Percentiles rank a stretch among this genome's conserved stretches.
Evolutionary conservation across 1,140 invertebrate genomes (phyloP).

Genomic region (Trichomalopsis sarcophagae): DNA sequence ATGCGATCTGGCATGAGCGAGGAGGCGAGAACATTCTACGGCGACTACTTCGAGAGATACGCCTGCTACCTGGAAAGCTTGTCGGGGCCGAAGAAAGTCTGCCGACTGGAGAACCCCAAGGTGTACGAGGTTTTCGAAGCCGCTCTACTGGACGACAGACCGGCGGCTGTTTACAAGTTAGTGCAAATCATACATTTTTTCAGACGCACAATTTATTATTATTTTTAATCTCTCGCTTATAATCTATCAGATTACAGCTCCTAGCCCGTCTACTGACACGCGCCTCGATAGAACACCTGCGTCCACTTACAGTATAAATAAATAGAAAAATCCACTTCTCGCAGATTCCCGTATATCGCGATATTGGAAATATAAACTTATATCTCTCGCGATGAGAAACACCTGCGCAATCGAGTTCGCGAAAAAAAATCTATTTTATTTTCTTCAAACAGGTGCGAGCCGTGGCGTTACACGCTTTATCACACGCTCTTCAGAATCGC

Average conservation of each 20-base stretch:
- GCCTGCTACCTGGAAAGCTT: constrained; percentile 73
- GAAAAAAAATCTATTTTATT: constrained; percentile 15
- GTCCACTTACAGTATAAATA: no score
- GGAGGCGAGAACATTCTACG: constrained; percentile 76
- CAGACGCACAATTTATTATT: no score
- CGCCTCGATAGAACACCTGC: no score
- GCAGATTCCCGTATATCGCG: no score
- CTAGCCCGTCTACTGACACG: no score
- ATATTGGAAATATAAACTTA: no score
- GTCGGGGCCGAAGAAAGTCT: constrained; percentile 41
- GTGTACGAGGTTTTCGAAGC: constrained; percentile 73
- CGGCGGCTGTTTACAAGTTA: constrained; percentile 75
- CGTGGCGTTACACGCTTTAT: constrained; percentile 73
- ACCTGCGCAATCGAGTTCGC: no score
- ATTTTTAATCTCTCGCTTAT: no score
- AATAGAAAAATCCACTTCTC: no score
- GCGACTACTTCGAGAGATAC: constrained; percentile 77
- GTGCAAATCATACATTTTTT: constrained; percentile 54
- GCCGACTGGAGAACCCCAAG: background rate
- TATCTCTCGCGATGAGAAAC: no score
- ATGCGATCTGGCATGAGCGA: constrained; percentile 75
- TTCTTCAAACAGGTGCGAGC: constrained; percentile 59
- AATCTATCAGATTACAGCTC: background rate
- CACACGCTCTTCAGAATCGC: constrained; percentile 74
- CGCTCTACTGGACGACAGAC: constrained; percentile 74